These are phyloP conservation scores for Ennomos fuscantarius DNA, from an alignment of 2,888 invertebrate species.

Conservation along the genomic window DNA sequence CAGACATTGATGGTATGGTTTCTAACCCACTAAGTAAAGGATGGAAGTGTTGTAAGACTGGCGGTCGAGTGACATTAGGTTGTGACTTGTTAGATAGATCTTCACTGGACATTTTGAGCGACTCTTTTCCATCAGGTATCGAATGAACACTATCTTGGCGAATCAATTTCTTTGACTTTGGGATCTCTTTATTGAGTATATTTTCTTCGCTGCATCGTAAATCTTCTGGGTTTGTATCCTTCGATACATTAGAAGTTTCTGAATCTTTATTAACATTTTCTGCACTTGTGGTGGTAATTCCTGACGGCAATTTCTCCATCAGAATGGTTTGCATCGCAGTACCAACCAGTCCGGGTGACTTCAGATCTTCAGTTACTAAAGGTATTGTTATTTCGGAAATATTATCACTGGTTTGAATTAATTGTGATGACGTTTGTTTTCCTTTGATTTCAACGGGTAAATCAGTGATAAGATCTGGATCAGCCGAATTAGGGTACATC, in stretches of 20 bases:
- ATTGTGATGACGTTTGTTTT: slow-evolving; percentile 33
- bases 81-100: slow-evolving; percentile 53
- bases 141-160: slow-evolving; percentile 74
- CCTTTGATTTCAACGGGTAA: slow-evolving; percentile 13
- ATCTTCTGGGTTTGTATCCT: slow-evolving; percentile 21
- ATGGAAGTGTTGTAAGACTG: slow-evolving; percentile 70
- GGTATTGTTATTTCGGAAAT: slow-evolving; percentile 46
- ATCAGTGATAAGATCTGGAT: slow-evolving; percentile 37
- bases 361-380: slow-evolving; percentile 23
- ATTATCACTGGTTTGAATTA: slow-evolving; percentile 66
- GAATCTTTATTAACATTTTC: slow-evolving; percentile 2
- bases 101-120: slow-evolving; percentile 71
- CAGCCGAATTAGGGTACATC: slow-evolving; percentile 31
- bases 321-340: slow-evolving; percentile 79
- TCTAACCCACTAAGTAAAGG: slow-evolving; percentile 73
- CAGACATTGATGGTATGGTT: slow-evolving; percentile 76
- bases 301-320: slow-evolving; percentile 72
- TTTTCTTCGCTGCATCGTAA: slow-evolving; percentile 19
- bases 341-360: slow-evolving; percentile 58
- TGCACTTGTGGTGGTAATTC: slow-evolving; percentile 40
- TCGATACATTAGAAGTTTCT: slow-evolving; percentile 7
- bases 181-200: slow-evolving; percentile 32
- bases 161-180: slow-evolving; percentile 57
- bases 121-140: slow-evolving; percentile 46
- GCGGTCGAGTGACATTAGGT: slow-evolving; percentile 57